A percentile compares a stretch with the other conserved stretches of the same genome.
Evolutionary conservation across 2,888 invertebrate species (phyloP).

Genomic region (Ommatoiulus sabulosus): DNA sequence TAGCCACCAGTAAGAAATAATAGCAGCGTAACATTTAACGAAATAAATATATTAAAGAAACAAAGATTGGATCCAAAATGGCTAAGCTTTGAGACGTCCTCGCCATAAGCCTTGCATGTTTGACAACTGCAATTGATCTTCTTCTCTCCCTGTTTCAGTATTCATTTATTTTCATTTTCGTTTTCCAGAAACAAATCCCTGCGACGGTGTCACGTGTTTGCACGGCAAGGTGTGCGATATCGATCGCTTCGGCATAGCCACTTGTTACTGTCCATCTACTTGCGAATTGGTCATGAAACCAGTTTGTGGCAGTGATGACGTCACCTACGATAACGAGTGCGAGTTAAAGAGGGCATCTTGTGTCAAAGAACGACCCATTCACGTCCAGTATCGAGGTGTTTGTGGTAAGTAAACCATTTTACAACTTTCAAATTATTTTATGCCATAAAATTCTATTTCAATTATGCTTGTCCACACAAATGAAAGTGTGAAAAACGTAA

Average conservation of each 20-base stretch:
- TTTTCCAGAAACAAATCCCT: slow-evolving; percentile 82
- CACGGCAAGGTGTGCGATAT: slow-evolving; percentile 84
- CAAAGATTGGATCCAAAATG: too few relatives aligned
- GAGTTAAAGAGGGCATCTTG: slow-evolving; percentile 70
- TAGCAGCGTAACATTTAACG: too few relatives aligned
- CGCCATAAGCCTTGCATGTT: too few relatives aligned
- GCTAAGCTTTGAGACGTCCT: too few relatives aligned
- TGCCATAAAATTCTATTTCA: too few relatives aligned
- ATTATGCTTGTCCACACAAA: background rate
- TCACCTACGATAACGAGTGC: slow-evolving; percentile 71
- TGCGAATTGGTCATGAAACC: slow-evolving; percentile 83
- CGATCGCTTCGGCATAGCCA: slow-evolving; percentile 83
- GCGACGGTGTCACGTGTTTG: slow-evolving; percentile 81
- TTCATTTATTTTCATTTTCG: background rate
- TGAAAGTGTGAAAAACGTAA: too few relatives aligned
- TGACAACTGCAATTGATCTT: background rate
- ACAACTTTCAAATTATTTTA: too few relatives aligned
- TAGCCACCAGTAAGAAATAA: too few relatives aligned
- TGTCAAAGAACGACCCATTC: slow-evolving; percentile 70
- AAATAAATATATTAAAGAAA: too few relatives aligned
- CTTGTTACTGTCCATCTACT: slow-evolving; percentile 82
- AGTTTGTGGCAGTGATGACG: slow-evolving; percentile 68
- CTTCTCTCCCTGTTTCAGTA: background rate
- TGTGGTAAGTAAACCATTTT: slow-evolving; percentile 72
- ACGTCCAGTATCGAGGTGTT: slow-evolving; percentile 74